Evolutionary conservation across 2,113 vertebrate species (phyloP).

Genomic region (Colius striatus): DNA sequence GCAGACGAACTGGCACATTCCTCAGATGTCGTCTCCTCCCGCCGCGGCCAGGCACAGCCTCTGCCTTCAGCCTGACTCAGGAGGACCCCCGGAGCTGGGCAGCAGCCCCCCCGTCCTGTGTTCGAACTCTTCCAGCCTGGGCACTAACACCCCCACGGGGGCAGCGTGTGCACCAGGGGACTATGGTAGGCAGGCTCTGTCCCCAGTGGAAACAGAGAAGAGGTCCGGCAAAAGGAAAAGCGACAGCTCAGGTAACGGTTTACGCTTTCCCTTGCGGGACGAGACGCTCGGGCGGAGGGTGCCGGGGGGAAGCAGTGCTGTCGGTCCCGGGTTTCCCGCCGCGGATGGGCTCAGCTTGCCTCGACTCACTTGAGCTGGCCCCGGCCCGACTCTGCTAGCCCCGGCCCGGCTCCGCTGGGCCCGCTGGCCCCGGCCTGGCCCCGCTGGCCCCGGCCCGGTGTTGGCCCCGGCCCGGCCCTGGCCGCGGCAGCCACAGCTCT

Average conservation of each 20-base stretch:
- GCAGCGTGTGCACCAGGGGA: slow-evolving; percentile 90
- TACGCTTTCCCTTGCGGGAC: not conserved
- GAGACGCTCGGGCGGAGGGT: not conserved
- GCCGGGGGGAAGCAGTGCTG: not conserved
- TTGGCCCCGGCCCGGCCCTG: not conserved
- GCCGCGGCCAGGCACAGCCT: slow-evolving; percentile 84
- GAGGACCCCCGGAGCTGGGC: slow-evolving; percentile 86
- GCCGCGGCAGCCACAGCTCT: not conserved
- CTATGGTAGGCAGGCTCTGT: slow-evolving; percentile 92
- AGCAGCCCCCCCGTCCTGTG: slow-evolving; percentile 89
- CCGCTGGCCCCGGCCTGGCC: too few relatives aligned
- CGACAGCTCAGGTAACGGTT: slow-evolving; percentile 93
- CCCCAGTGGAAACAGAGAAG: slow-evolving; percentile 93
- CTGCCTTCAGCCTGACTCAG: slow-evolving; percentile 88
- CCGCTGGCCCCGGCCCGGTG: not conserved
- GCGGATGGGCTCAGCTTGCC: not conserved
- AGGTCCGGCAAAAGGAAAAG: slow-evolving; percentile 91
- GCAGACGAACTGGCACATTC: slow-evolving; percentile 91
- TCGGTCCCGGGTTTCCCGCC: not conserved
- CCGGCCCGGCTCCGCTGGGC: not conserved
- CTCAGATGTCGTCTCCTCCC: slow-evolving; percentile 84
- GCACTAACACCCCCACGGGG: slow-evolving; percentile 86
- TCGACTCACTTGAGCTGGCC: too few relatives aligned
- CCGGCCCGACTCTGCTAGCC: not conserved
- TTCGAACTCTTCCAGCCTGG: slow-evolving; percentile 88